Conservation (phyloP, 2,797 vertebrate genomes). For the Apodemus agrarius region DNA sequence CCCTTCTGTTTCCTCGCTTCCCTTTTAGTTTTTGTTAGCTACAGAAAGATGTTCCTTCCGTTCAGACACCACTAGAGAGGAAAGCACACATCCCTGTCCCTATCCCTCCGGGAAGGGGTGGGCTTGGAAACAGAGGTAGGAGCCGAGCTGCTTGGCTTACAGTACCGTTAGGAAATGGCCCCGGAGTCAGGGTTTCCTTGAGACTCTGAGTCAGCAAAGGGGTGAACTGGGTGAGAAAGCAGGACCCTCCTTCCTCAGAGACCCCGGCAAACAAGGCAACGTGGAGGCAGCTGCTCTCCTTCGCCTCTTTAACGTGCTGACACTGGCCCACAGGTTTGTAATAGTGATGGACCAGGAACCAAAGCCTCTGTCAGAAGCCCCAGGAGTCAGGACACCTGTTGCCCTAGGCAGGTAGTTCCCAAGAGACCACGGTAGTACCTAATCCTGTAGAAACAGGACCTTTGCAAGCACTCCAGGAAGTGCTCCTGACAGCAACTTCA, state of each 20-base stretch:
- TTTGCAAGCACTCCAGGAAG: background rate
- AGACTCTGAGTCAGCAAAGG: conserved; percentile 74
- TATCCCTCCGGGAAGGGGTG: conserved; percentile 57
- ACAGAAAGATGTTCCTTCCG: conserved; percentile 76
- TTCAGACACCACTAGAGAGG: conserved; percentile 69
- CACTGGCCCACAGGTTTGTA: background rate
- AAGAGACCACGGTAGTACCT: conserved; percentile 35
- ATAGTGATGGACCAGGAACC: background rate
- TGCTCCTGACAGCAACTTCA: background rate
- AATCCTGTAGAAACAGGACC: background rate
- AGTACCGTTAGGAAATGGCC: conserved; percentile 81
- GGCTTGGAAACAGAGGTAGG: conserved; percentile 76
- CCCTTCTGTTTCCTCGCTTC: conserved; percentile 72
- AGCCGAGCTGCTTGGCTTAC: conserved; percentile 71
- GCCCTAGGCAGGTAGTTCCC: conserved; percentile 4
- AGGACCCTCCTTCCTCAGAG: conserved; percentile 57
- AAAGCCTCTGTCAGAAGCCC: conserved; percentile 35
- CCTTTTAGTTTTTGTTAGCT: conserved; percentile 67
- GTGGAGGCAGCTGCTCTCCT: conserved; percentile 40
- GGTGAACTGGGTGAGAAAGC: conserved; percentile 47
- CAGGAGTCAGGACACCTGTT: background rate
- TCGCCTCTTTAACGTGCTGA: background rate
- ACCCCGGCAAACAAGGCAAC: conserved; percentile 69
- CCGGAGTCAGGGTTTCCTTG: conserved; percentile 75
- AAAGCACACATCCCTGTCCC: conserved; percentile 71